phyloP scores from a whole-genome alignment of 2,888 invertebrate species.

The Achlya flavicornis region DNA sequence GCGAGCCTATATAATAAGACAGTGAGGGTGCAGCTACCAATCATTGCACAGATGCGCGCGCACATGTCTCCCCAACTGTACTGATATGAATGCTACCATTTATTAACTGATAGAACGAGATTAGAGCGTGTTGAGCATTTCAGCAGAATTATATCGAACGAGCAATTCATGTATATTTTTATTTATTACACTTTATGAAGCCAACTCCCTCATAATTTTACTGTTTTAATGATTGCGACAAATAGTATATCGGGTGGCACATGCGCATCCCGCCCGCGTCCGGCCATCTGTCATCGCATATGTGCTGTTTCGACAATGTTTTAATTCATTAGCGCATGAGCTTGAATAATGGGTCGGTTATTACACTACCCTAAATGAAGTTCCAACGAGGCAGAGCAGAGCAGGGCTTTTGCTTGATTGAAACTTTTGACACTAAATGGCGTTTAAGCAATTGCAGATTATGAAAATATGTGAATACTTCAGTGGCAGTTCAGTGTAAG shows the following conservation, averaged over 20 bases:
- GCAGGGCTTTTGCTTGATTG: conserved; percentile 20
- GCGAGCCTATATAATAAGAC: conserved; percentile 49
- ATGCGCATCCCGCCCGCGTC: conserved; percentile 73
- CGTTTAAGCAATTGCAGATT: background rate
- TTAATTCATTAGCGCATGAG: conserved; percentile 80
- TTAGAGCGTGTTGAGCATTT: conserved; percentile 23
- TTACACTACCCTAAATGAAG: conserved; percentile 55
- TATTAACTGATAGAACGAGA: conserved; percentile 39
- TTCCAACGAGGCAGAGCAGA: conserved; percentile 20
- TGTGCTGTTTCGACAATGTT: conserved; percentile 76
- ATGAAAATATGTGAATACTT: conserved; percentile 10
- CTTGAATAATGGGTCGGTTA: conserved; percentile 65
- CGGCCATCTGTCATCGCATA: conserved; percentile 82
- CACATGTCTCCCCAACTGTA: conserved; percentile 53
- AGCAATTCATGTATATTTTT: conserved; percentile 30
- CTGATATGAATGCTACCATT: conserved; percentile 35
- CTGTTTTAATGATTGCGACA: conserved; percentile 69
- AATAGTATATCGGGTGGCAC: conserved; percentile 70
- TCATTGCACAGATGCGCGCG: conserved; percentile 73
- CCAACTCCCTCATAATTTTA: conserved; percentile 46
- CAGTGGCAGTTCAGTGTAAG: conserved; percentile 51
- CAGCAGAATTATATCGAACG: conserved; percentile 14
- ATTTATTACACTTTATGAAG: conserved; percentile 41
- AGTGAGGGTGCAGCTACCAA: conserved; percentile 57
- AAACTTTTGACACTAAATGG: background rate